A percentile compares a stretch with the other conserved stretches of the same genome.
phyloP scores from a whole-genome alignment of 2,888 invertebrate species.

The Zeuzera pyrina region DNA sequence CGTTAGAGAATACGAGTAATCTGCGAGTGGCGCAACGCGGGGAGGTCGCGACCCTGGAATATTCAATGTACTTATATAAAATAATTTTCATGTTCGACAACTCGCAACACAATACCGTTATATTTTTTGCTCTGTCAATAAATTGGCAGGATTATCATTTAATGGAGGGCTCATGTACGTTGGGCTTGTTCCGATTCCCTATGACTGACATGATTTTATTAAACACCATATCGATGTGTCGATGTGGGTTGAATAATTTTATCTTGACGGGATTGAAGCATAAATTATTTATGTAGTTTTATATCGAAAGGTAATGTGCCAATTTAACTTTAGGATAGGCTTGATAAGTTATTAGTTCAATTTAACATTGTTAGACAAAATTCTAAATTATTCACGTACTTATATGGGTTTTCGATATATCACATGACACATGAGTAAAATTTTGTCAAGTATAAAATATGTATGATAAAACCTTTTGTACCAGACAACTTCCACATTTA shows the following conservation, averaged over 20 bases:
- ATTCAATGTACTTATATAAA: slow-evolving; percentile 72
- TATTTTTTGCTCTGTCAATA: slow-evolving; percentile 67
- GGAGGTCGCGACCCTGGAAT: slow-evolving; percentile 57
- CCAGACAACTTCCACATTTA: too few species aligned
- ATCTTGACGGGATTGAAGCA: slow-evolving; percentile 29
- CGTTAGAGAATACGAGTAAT: slow-evolving; percentile 47
- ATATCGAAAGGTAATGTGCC: slow-evolving; percentile 46
- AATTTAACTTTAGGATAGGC: slow-evolving; percentile 45
- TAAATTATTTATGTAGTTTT: slow-evolving; percentile 48
- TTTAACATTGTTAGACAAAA: slow-evolving; percentile 42
- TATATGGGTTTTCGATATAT: slow-evolving; percentile 42
- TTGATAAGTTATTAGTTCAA: slow-evolving; percentile 49
- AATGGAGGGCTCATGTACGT: slow-evolving; percentile 71
- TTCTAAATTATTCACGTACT: slow-evolving; percentile 43
- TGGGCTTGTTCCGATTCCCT: slow-evolving; percentile 64
- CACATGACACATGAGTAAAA: slow-evolving; percentile 43
- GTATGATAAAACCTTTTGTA: slow-evolving; percentile 34
- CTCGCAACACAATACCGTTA: slow-evolving; percentile 62
- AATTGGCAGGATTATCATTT: slow-evolving; percentile 72
- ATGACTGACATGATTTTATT: slow-evolving; percentile 70
- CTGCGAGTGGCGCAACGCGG: slow-evolving; percentile 30
- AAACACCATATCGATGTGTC: slow-evolving; percentile 46
- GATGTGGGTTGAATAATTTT: slow-evolving; percentile 42
- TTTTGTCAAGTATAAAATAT: slow-evolving; percentile 39
- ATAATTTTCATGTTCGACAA: slow-evolving; percentile 72